These are phyloP conservation scores for Clytia hemisphaerica DNA, from an alignment of 30 jellyfish, hydroid and myxozoan genomes.

Conservation along the genomic window DNA sequence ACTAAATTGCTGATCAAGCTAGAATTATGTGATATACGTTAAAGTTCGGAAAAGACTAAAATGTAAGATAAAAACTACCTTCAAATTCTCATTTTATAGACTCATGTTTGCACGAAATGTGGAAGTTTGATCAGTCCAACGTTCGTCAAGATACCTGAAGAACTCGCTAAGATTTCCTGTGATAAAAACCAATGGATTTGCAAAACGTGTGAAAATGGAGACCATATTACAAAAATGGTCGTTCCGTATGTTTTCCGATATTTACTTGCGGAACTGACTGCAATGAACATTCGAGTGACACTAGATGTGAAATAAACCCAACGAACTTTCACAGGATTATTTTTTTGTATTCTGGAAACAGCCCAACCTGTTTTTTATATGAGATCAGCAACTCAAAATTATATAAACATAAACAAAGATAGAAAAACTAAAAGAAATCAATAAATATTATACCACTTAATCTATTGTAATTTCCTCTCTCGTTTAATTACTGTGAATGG, in stretches of 20 bases:
- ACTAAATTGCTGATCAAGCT: no score
- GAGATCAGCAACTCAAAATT: no score
- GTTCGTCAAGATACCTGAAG: slow-evolving; percentile 65
- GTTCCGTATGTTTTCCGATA: slow-evolving; percentile 90
- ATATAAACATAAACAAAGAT: no score
- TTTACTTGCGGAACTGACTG: slow-evolving; percentile 88
- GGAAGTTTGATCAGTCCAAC: slow-evolving; percentile 80
- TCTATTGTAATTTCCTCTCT: no score
- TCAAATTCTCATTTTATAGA: slow-evolving; percentile 30
- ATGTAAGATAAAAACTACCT: no score
- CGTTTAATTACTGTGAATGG: no score
- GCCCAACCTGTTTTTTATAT: no score
- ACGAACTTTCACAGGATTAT: not conserved
- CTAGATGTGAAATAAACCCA: slow-evolving; percentile 46
- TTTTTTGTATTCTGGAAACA: no score
- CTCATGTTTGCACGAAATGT: slow-evolving; percentile 81
- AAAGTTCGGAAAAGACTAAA: no score
- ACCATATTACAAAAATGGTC: slow-evolving; percentile 43
- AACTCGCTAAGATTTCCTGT: slow-evolving; percentile 58
- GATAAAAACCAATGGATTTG: slow-evolving; percentile 75
- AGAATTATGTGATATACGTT: no score
- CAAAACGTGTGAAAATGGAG: slow-evolving; percentile 53
- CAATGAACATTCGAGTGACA: slow-evolving; percentile 84
- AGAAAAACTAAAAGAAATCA: no score
- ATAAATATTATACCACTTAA: no score